Evolutionary conservation across 2,888 invertebrate genomes (phyloP).

Genomic region (Euphydryas editha): DNA sequence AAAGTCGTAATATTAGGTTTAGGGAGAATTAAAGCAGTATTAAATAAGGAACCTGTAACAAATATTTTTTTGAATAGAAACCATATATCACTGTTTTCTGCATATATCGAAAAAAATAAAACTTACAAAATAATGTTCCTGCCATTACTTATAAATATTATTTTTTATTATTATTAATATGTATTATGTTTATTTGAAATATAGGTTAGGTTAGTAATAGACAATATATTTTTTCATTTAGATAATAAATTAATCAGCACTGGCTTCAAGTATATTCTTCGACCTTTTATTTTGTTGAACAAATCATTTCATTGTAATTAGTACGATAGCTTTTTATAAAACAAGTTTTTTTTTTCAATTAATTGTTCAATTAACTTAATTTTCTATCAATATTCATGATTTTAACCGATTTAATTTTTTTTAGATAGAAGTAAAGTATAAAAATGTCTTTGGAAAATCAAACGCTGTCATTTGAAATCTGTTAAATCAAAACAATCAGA

Average conservation of each 20-base stretch:
- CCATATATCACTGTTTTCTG: not conserved
- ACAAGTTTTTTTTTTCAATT: too few relatives aligned
- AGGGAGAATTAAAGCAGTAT: slow-evolving; percentile 55
- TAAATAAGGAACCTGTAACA: slow-evolving; percentile 68
- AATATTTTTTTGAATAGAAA: not conserved
- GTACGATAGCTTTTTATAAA: too few relatives aligned
- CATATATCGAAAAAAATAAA: slow-evolving; percentile 24
- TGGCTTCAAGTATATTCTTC: too few relatives aligned
- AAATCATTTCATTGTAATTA: too few relatives aligned
- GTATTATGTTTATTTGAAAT: slow-evolving; percentile 2
- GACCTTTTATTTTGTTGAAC: too few relatives aligned
- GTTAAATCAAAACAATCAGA: slow-evolving; percentile 17
- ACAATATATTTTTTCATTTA: not conserved
- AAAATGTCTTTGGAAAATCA: too few relatives aligned
- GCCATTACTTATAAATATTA: slow-evolving; percentile 51
- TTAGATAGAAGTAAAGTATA: too few relatives aligned
- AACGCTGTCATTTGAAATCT: not conserved
- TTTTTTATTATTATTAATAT: not conserved
- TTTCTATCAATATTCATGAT: too few relatives aligned
- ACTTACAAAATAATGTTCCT: slow-evolving; percentile 69
- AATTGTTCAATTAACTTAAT: too few relatives aligned
- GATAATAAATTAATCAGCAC: not conserved
- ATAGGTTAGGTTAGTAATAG: slow-evolving; percentile 17
- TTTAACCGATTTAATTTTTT: too few relatives aligned
- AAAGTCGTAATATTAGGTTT: slow-evolving; percentile 58